Evolutionary conservation across 2,797 vertebrate genomes (phyloP).

Genomic region (Hypotaenidia okinawae): DNA sequence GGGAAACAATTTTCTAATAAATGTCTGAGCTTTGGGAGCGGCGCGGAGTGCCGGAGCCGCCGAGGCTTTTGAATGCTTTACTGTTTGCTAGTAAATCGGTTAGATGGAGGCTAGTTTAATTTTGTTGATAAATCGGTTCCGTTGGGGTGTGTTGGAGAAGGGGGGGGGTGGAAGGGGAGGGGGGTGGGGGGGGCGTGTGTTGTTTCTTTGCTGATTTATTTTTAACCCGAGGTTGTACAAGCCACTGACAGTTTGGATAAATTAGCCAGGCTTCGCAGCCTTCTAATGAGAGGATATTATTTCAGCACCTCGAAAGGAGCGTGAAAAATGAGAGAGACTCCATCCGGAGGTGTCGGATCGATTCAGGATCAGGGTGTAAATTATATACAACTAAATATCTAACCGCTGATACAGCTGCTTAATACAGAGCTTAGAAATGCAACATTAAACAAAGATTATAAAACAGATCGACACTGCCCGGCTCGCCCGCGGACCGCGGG

Average conservation of each 20-base stretch:
- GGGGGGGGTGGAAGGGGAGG: neutral
- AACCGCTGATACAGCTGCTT: slow-evolving; percentile 80
- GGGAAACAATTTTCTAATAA: slow-evolving; percentile 61
- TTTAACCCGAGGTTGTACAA: slow-evolving; percentile 95
- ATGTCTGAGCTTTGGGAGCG: slow-evolving; percentile 33
- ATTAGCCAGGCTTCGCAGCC: slow-evolving; percentile 91
- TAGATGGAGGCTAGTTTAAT: slow-evolving; percentile 88
- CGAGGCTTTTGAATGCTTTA: slow-evolving; percentile 55
- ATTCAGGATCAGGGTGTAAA: slow-evolving; percentile 92
- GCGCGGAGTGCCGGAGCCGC: slow-evolving; percentile 4
- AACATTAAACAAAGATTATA: slow-evolving; percentile 85
- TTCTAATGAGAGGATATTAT: slow-evolving; percentile 98
- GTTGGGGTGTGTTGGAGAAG: slow-evolving; percentile 72
- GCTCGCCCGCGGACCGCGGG: neutral
- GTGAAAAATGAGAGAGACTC: slow-evolving; percentile 89
- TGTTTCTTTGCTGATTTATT: slow-evolving; percentile 93
- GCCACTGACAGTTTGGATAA: slow-evolving; percentile 94
- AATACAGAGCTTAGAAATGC: slow-evolving; percentile 84
- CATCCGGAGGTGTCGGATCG: slow-evolving; percentile 93
- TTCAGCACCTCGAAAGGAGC: slow-evolving; percentile 88
- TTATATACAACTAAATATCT: slow-evolving; percentile 85
- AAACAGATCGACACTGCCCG: slow-evolving; percentile 61
- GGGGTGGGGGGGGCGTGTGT: slow-evolving; percentile 45
- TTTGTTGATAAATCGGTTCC: slow-evolving; percentile 94
- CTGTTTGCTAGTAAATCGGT: slow-evolving; percentile 81